Percentiles rank a stretch among this genome's conserved stretches.
Evolutionary conservation across 2,113 vertebrate species (phyloP).

Genomic region (Chitala chitala): DNA sequence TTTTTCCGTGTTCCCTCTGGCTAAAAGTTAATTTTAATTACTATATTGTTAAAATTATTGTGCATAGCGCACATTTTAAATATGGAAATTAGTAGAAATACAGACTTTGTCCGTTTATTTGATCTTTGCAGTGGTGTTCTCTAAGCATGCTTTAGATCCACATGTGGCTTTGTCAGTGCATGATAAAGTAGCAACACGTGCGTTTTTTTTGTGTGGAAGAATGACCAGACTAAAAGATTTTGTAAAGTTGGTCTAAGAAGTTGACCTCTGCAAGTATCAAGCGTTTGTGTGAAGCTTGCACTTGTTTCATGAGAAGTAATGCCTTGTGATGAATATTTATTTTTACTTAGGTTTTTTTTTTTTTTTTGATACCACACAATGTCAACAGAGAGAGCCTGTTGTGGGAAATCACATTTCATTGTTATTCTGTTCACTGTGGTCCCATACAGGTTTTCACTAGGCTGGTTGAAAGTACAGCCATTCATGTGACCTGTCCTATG

Average conservation of each 20-base stretch:
- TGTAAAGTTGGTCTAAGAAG: neutral
- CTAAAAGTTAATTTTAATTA: neutral
- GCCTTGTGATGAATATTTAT: slow-evolving; percentile 1
- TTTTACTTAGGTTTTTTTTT: neutral
- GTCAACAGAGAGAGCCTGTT: slow-evolving; percentile 9
- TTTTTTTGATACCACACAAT: neutral
- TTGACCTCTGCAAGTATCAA: neutral
- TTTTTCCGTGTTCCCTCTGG: neutral
- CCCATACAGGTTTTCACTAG: too few species aligned
- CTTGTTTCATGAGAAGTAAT: slow-evolving; percentile 12
- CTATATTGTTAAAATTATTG: neutral
- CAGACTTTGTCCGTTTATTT: neutral
- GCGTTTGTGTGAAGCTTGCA: neutral
- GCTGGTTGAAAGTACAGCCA: too few species aligned
- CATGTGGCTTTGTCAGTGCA: slow-evolving; percentile 12
- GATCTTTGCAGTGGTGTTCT: neutral
- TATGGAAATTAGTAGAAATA: neutral
- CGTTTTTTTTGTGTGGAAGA: neutral
- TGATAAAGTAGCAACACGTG: slow-evolving; percentile 2
- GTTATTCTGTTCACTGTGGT: neutral
- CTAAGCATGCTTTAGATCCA: neutral
- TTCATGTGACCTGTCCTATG: neutral
- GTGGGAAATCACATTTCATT: slow-evolving; percentile 18
- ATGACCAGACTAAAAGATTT: neutral
- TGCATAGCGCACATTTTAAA: neutral